phyloP scores from a whole-genome alignment of 1,140 invertebrate species.

The Temnothorax curvispinosus region DNA sequence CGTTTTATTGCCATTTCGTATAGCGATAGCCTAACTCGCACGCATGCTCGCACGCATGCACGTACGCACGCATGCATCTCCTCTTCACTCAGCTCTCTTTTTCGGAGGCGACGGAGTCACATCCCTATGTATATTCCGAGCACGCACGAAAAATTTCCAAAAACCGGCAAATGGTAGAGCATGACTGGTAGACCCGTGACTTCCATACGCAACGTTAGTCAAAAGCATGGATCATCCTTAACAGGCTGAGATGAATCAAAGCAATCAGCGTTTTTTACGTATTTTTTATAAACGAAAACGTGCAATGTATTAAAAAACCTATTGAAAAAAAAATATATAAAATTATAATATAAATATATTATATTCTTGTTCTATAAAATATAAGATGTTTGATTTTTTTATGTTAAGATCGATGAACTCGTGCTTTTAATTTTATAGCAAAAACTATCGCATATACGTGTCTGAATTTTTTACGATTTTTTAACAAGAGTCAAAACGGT shows the following conservation, averaged over 20 bases:
- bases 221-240: conserved; percentile 16
- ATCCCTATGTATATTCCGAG: conserved; percentile 41
- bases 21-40: conserved; percentile 22
- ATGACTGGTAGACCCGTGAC: conserved; percentile 21
- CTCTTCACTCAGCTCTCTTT: background rate
- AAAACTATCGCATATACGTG: background rate
- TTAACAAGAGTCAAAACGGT: background rate
- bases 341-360: background rate
- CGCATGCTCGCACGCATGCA: background rate
- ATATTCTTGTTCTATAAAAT: background rate
- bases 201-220: conserved; percentile 25
- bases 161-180: conserved; percentile 36
- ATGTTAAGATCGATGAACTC: too few relatives aligned
- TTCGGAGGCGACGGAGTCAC: background rate
- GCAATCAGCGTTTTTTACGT: background rate
- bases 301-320: background rate
- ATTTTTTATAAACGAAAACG: background rate
- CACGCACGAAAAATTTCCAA: conserved; percentile 69
- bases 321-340: background rate
- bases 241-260: background rate
- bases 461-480: background rate
- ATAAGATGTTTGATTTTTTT: background rate
- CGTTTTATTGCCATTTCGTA: conserved; percentile 34
- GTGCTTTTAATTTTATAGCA: background rate
- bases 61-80: background rate